Evolutionary conservation across 92 coral and sea anemone species (phyloP), one percentile per base, ranked within the genome.

Genomic region (Phenganax stokvisi): DNA sequence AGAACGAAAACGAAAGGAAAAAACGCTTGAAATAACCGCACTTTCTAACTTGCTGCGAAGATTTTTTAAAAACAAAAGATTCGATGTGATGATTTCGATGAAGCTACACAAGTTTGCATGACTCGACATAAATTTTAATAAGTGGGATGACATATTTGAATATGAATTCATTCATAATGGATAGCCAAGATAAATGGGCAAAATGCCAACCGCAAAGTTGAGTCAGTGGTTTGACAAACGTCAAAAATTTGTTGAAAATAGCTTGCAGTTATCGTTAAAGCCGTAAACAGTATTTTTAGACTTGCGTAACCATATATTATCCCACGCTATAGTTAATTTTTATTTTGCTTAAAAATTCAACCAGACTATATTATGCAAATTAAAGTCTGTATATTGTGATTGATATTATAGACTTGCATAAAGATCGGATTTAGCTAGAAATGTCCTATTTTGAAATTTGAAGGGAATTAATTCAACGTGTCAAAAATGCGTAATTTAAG

Each of bases 101-200:
- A 58, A 25, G 63, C 17, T 2, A 20, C 27, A 28, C n/a, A 30
- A 51, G 54, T 27, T 79, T 44, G 74, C 12, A 54, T 57, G 56
- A 81, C 13, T 71, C 66, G 56, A 56, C 31, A 67, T 87, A 72
- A 47, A 87, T 86, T 87, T 54, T 52, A 86, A 86, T 56, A 81
- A 69, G 80, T n/a, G 59, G 47, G 53, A 72, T 57, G 20, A 76
- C 53, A 75, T 77, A 27, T 78, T 77, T 78, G 76, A 78, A 84
- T 71, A 80, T 70, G 62, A 51, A 52, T 83, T 72, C 72, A 30
- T 65, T 56, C 61, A 27, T 79, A 65, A 79, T 79, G 83, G 65
- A 79, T 79, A 79, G 63, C 27, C 74, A 64, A 73, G 60, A 54
- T 53, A 53, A 44, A 2, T 73, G 61, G 77, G 54, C 73, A 68